Conservation (phyloP, 2,888 invertebrate species). For the Nomada ruficornis region DNA sequence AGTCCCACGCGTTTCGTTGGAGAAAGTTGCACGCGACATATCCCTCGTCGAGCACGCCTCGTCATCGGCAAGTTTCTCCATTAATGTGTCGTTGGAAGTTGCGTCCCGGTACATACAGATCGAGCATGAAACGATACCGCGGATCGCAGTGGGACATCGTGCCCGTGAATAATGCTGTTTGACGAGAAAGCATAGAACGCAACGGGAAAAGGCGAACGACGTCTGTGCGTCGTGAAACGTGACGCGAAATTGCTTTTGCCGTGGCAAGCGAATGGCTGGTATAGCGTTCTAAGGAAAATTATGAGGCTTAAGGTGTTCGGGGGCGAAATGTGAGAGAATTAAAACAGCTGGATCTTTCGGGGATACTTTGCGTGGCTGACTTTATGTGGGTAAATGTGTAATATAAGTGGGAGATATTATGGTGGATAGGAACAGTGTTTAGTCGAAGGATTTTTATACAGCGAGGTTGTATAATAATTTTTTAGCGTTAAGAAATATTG, state of each 20-base stretch:
- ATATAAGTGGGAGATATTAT: no score
- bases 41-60: conserved; percentile 27
- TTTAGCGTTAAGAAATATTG: no score
- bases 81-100: conserved; percentile 53
- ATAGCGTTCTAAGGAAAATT: not conserved
- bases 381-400: no score
- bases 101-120: conserved; percentile 37
- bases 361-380: no score
- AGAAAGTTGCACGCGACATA: conserved; percentile 32
- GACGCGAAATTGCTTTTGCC: conserved; percentile 28
- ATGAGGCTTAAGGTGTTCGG: no score
- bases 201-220: conserved; percentile 28
- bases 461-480: no score
- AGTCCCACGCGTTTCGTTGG: conserved; percentile 10
- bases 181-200: conserved; percentile 43
- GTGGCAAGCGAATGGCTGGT: not conserved
- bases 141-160: conserved; percentile 23
- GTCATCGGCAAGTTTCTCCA: conserved; percentile 46
- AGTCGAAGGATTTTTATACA: no score
- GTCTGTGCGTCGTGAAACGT: conserved; percentile 20
- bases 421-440: no score
- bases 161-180: conserved; percentile 53
- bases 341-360: no score
- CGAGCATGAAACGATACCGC: conserved; percentile 29
- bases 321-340: no score